Conservation (phyloP, 2,113 vertebrate genomes). For the Erpornis zantholeuca region DNA sequence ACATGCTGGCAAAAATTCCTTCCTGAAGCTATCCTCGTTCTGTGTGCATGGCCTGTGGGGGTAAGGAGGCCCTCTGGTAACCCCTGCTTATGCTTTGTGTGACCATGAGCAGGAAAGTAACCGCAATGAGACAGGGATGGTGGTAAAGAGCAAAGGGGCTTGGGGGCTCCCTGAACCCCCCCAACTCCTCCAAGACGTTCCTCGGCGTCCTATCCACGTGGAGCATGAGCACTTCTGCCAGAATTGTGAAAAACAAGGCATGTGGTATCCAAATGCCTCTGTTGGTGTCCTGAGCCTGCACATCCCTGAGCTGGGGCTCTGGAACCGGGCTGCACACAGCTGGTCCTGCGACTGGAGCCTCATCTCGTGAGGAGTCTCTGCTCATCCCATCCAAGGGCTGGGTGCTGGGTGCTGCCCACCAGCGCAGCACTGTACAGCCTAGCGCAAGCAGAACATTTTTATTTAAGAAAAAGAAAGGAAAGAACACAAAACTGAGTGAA, state of each 20-base stretch:
- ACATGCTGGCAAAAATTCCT: background rate
- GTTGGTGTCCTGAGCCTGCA: background rate
- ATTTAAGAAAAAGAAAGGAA: background rate
- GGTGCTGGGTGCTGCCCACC: background rate
- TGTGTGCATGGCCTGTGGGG: background rate
- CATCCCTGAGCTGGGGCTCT: background rate
- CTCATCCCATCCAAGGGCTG: background rate
- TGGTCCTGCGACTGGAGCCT: background rate
- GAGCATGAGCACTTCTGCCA: accelerated
- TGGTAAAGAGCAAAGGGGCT: background rate
- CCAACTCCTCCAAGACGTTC: background rate
- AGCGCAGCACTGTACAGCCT: background rate
- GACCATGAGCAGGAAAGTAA: background rate
- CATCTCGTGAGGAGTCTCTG: accelerated
- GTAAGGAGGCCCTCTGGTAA: background rate
- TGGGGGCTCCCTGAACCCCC: background rate
- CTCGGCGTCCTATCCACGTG: accelerated
- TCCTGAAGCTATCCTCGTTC: constrained; percentile 5
- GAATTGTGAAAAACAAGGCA: background rate
- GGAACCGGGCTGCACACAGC: accelerated
- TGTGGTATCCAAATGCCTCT: background rate
- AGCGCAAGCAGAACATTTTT: background rate
- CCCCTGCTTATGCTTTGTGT: accelerated
- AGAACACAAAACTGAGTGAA: background rate
- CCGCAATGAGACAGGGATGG: background rate